These are phyloP conservation scores for Lagopus leucura DNA, from an alignment of 2,113 vertebrate genomes.

Conservation along the genomic window DNA sequence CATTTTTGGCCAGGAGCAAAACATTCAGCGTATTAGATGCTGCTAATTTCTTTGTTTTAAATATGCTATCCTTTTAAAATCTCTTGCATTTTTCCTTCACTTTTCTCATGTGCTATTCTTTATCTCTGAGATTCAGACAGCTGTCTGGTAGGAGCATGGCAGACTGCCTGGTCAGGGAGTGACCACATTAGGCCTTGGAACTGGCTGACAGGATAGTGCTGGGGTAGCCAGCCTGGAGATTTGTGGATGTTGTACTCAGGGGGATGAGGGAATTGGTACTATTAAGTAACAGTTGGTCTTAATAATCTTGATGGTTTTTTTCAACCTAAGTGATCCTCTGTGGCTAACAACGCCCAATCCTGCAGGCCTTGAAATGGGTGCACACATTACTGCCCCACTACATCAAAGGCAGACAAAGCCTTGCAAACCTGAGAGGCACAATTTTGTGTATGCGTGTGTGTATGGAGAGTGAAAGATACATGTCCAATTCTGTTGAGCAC, in stretches of 20 bases:
- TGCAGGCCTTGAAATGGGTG: not conserved
- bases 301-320: not conserved
- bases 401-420: not conserved
- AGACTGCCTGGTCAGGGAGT: rapidly evolving
- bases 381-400: too few species aligned
- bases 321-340: not conserved
- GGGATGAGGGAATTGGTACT: not conserved
- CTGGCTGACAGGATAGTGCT: not conserved
- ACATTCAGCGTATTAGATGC: not conserved
- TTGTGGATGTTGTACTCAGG: not conserved
- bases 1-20: not conserved
- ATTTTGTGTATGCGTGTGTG: not conserved
- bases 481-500: not conserved
- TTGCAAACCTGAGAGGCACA: not conserved
- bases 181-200: not conserved
- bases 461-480: not conserved
- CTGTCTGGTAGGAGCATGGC: rapidly evolving
- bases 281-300: not conserved
- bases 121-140: not conserved
- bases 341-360: rapidly evolving
- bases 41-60: not conserved
- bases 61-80: not conserved
- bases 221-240: not conserved
- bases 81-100: not conserved
- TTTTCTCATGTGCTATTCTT: not conserved